Evolutionary conservation across 2,888 invertebrate species (phyloP).

Genomic region (Smittia aterrima): DNA sequence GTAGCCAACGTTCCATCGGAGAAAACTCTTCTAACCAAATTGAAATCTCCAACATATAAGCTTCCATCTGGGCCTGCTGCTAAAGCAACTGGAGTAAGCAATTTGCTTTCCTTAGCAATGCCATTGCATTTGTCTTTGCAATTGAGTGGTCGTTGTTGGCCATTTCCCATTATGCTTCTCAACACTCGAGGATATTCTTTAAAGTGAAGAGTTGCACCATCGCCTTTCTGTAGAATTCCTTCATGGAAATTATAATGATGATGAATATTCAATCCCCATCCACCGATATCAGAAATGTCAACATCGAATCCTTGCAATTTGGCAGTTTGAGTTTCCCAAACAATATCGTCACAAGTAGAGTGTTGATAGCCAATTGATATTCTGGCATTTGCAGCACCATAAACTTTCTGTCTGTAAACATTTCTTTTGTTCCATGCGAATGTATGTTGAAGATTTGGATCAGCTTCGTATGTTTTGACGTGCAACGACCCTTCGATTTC

Average conservation of each 20-base stretch:
- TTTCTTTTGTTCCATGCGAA: conserved; percentile 98
- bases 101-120: conserved; percentile 77
- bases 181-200: conserved; percentile 89
- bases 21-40: conserved; percentile 85
- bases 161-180: conserved; percentile 89
- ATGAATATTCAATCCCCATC: conserved; percentile 97
- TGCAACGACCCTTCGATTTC: conserved; percentile 92
- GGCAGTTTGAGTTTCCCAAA: conserved; percentile 95
- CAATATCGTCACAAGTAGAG: conserved; percentile 76
- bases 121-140: conserved; percentile 87
- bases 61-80: conserved; percentile 96
- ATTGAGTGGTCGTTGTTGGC: conserved; percentile 77
- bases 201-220: conserved; percentile 91
- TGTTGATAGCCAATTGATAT: conserved; percentile 95
- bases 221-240: conserved; percentile 96
- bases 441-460: conserved; percentile 90
- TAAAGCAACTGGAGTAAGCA: conserved; percentile 90
- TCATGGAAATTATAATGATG: conserved; percentile 99
- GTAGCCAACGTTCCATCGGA: conserved; percentile 88
- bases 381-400: conserved; percentile 82
- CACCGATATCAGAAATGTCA: conserved; percentile 94
- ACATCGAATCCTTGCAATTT: conserved; percentile 94
- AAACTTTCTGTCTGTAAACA: conserved; percentile 95
- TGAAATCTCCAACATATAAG: conserved; percentile 95
- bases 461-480: conserved; percentile 92